phyloP scores from a whole-genome alignment of 2,888 invertebrate species.

The Sericinus montela region DNA sequence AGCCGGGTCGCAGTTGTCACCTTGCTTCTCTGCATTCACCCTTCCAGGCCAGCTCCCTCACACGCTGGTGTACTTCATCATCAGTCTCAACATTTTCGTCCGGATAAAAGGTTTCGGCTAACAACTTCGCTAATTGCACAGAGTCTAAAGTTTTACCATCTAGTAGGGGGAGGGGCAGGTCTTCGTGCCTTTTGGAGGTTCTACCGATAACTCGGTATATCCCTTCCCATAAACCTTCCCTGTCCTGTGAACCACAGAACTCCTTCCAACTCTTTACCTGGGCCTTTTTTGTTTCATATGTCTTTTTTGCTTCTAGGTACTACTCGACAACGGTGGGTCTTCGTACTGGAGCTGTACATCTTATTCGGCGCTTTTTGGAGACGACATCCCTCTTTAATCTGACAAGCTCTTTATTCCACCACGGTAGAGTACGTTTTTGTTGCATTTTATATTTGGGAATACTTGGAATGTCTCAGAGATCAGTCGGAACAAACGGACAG shows the following conservation, averaged over 20 bases:
- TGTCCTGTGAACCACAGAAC: background rate
- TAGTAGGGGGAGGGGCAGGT: background rate
- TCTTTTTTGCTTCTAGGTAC: background rate
- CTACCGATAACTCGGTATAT: background rate
- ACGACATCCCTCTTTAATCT: background rate
- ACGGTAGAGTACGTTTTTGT: background rate
- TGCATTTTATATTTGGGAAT: background rate
- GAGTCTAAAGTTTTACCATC: background rate
- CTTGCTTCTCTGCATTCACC: background rate
- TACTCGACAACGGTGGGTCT: background rate
- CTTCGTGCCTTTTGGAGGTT: background rate
- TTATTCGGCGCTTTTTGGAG: background rate
- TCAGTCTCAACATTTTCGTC: background rate
- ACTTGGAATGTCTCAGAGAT: no score
- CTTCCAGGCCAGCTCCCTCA: background rate
- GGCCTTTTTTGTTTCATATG: background rate
- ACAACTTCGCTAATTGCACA: background rate
- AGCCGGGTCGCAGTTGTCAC: background rate
- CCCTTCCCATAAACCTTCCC: background rate
- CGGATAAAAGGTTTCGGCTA: background rate
- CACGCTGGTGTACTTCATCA: background rate
- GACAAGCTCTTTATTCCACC: no score
- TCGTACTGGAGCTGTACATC: background rate
- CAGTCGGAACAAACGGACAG: no score
- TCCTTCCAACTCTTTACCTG: background rate